Conservation (phyloP, 2,888 invertebrate species). For the Zygaena filipendulae region DNA sequence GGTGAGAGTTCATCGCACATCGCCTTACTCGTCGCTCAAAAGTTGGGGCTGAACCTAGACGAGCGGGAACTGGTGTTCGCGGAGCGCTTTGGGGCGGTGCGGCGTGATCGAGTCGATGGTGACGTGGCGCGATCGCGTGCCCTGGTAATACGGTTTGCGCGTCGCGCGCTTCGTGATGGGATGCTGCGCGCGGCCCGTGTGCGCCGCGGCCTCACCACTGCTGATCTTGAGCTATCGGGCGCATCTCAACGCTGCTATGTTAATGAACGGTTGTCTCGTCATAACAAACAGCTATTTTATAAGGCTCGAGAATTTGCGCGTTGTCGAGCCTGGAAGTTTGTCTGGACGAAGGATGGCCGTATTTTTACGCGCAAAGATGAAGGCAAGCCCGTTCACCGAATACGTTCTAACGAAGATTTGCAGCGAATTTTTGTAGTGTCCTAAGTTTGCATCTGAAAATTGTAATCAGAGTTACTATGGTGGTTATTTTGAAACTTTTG, state of each 20-base stretch:
- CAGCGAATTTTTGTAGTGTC: too few species aligned
- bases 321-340: neutral
- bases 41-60: constrained; percentile 1
- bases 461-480: too few species aligned
- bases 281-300: constrained; percentile 6
- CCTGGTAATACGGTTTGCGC: constrained; percentile 3
- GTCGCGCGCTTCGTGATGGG: constrained; percentile 1
- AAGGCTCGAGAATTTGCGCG: constrained; percentile 1
- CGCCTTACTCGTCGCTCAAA: neutral
- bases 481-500: too few species aligned
- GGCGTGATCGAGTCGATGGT: neutral
- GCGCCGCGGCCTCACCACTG: constrained; percentile 3
- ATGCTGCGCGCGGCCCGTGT: constrained; percentile 5
- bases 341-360: neutral
- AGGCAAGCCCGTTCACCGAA: too few species aligned
- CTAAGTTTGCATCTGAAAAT: too few species aligned
- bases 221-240: too few species aligned
- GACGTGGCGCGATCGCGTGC: neutral
- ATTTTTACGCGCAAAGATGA: neutral
- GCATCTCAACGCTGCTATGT: neutral
- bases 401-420: too few species aligned
- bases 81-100: neutral
- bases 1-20: constrained; percentile 1
- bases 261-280: constrained; percentile 7
- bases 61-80: constrained; percentile 1